These are phyloP conservation scores for Chirona hameri DNA, from an alignment of 2,888 invertebrate genomes.

Conservation along the genomic window DNA sequence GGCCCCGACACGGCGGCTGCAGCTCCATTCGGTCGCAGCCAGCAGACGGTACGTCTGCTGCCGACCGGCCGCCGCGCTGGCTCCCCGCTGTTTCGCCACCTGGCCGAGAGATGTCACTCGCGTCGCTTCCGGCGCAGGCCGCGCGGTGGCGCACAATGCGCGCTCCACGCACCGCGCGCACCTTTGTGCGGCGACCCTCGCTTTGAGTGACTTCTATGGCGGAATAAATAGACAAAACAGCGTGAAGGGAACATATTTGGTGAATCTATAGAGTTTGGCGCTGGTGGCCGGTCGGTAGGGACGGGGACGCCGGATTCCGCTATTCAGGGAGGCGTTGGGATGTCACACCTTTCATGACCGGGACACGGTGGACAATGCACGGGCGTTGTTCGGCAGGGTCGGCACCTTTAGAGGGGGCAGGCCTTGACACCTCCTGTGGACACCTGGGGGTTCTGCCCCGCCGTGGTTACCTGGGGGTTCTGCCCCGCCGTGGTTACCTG, in stretches of 20 bases:
- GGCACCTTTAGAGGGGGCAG: background rate
- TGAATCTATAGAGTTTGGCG: background rate
- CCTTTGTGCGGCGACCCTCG: background rate
- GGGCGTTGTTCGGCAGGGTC: background rate
- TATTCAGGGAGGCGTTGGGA: background rate
- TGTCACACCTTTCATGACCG: constrained; percentile 27
- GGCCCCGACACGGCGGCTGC: background rate
- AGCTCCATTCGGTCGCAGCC: background rate
- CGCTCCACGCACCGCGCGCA: background rate
- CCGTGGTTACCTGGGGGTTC: no score
- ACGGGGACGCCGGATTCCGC: background rate
- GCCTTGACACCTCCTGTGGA: background rate
- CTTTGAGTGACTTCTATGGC: constrained; percentile 28
- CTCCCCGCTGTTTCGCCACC: background rate
- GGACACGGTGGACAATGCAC: background rate
- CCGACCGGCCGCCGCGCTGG: background rate
- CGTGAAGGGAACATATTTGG: constrained; percentile 26
- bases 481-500: no score
- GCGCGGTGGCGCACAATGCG: background rate
- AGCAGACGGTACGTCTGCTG: background rate
- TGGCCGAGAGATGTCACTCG: background rate
- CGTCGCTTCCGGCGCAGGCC: background rate
- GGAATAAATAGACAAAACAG: constrained; percentile 3
- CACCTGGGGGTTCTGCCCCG: background rate
- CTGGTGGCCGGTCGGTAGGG: background rate